Evolutionary conservation across 2,888 invertebrate species (phyloP).

Genomic region (Lepidocyrtoides sp.): DNA sequence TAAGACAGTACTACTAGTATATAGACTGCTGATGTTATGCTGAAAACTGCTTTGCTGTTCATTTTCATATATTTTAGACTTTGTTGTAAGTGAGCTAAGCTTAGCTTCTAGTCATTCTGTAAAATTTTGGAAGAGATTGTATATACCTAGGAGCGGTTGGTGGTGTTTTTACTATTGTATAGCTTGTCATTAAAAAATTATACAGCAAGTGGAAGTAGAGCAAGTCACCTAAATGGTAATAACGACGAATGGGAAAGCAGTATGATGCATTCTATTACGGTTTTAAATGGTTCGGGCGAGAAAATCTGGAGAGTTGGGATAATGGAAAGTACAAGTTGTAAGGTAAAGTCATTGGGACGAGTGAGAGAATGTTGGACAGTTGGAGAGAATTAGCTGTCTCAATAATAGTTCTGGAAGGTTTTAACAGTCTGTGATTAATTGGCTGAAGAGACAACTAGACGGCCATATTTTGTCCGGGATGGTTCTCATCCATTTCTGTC

Average conservation of each 20-base stretch:
- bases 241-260: neutral
- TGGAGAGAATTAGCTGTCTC: neutral
- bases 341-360: neutral
- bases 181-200: slow-evolving; percentile 67
- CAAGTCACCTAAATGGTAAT: neutral
- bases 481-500: slow-evolving; percentile 62
- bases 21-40: neutral
- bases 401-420: slow-evolving; percentile 40
- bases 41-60: neutral
- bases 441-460: slow-evolving; percentile 38
- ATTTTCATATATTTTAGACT: slow-evolving; percentile 14
- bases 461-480: slow-evolving; percentile 33
- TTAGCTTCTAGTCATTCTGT: slow-evolving; percentile 39
- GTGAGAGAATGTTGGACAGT: no score
- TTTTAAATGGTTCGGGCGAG: no score
- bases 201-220: slow-evolving; percentile 3
- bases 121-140: neutral
- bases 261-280: no score
- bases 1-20: neutral
- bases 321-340: neutral
- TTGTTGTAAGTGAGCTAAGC: slow-evolving; percentile 10
- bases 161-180: neutral
- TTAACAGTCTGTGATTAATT: slow-evolving; percentile 62
- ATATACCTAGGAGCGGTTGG: no score
- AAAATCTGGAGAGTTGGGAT: neutral